Conservation (phyloP, 2,797 vertebrate genomes). For the Muscicapa comitata region DNA sequence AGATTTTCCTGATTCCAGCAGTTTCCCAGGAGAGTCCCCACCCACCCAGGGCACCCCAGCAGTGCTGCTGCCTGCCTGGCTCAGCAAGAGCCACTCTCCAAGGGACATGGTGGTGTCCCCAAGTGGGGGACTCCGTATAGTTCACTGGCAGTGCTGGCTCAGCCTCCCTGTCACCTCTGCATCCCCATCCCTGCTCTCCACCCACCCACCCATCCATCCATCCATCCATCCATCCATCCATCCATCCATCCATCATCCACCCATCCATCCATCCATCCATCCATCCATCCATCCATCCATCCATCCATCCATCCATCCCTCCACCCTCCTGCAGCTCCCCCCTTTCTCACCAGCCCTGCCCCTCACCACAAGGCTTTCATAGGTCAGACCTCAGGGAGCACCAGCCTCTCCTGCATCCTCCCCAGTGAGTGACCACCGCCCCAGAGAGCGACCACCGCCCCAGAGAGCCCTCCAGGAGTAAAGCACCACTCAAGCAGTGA, state of each 20-base stretch:
- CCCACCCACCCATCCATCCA: background rate
- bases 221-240: too few relatives aligned
- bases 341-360: background rate
- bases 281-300: background rate
- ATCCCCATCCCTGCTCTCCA: too few relatives aligned
- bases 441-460: background rate
- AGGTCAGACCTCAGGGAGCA: background rate
- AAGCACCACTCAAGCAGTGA: background rate
- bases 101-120: accelerated
- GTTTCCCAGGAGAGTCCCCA: background rate
- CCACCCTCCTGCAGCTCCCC: background rate
- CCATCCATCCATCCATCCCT: background rate
- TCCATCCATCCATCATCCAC: too few relatives aligned
- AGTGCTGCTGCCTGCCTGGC: background rate
- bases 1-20: background rate
- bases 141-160: background rate
- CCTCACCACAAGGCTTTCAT: accelerated
- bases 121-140: accelerated
- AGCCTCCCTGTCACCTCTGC: background rate
- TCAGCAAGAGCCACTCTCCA: too few relatives aligned
- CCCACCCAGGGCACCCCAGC: background rate
- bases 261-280: background rate
- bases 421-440: background rate
- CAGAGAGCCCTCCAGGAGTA: background rate
- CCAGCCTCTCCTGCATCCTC: accelerated